Evolutionary conservation across 2,113 vertebrate species (phyloP).

Genomic region (Oncorhynchus keta): DNA sequence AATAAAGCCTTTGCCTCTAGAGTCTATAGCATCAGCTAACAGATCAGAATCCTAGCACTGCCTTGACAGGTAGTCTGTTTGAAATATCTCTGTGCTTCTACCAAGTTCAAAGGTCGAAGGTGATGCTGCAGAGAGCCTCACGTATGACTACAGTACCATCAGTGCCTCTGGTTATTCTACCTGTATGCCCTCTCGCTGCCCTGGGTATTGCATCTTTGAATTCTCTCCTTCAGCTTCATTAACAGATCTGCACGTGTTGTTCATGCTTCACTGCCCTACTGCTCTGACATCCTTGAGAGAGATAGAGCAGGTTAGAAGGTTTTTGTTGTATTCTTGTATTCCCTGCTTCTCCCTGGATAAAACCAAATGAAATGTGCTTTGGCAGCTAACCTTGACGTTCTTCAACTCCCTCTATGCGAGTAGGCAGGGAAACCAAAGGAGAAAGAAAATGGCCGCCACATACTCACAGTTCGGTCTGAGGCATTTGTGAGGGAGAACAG

Average conservation of each 20-base stretch:
- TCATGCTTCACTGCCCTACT: constrained; percentile 29
- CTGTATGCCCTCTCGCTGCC: constrained; percentile 1
- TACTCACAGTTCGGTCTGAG: constrained; percentile 21
- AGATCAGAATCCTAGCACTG: constrained; percentile 34
- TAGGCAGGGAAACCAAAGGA: neutral
- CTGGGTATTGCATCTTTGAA: constrained; percentile 3
- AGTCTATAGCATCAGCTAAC: constrained; percentile 10
- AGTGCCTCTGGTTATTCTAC: constrained; percentile 36
- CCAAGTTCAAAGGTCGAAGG: constrained; percentile 39
- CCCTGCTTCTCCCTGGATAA: constrained; percentile 26
- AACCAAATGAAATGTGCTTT: constrained; percentile 37
- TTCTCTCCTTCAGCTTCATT: constrained; percentile 47
- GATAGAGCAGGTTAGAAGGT: neutral
- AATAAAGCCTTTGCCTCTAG: constrained; percentile 10
- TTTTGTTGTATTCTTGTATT: constrained; percentile 31
- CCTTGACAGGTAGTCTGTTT: constrained; percentile 43
- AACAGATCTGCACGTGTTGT: constrained; percentile 32
- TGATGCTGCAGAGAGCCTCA: neutral
- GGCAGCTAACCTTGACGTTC: constrained; percentile 47
- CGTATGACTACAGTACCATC: constrained; percentile 3
- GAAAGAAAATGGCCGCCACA: constrained; percentile 41
- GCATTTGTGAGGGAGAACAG: constrained; percentile 24
- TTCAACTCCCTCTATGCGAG: constrained; percentile 15
- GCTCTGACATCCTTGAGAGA: constrained; percentile 54
- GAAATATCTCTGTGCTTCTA: constrained; percentile 42